A percentile compares a stretch with the other conserved stretches of the same genome.
Conservation (phyloP, 2,113 vertebrate species). For the Meriones unguiculatus region DNA sequence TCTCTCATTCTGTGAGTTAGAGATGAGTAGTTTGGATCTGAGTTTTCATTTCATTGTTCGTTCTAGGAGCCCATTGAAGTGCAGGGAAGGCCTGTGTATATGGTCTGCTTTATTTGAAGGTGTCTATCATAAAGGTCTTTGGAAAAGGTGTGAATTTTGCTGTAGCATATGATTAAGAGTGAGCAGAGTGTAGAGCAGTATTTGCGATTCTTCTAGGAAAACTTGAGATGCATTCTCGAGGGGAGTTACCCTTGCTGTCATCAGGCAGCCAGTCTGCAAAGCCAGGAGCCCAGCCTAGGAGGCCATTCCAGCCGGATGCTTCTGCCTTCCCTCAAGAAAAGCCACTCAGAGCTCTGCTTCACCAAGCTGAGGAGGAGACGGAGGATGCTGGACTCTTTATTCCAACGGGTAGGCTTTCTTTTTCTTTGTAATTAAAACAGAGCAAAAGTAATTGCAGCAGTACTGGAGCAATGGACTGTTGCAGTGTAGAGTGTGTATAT, state of each 20-base stretch:
- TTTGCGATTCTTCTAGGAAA: constrained; percentile 78
- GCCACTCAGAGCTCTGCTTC: not conserved
- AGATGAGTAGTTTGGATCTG: not conserved
- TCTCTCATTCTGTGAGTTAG: constrained; percentile 10
- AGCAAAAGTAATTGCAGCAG: not conserved
- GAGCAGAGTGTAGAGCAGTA: constrained; percentile 9
- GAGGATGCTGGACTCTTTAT: constrained; percentile 84
- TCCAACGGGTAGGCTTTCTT: constrained; percentile 80
- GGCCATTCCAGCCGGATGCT: constrained; percentile 45
- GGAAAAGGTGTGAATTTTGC: not conserved
- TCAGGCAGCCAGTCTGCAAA: constrained; percentile 20
- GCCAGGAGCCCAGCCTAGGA: constrained; percentile 56
- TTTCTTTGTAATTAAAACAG: not conserved
- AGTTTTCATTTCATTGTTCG: constrained; percentile 2
- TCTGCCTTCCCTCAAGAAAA: constrained; percentile 58
- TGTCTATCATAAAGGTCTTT: not conserved
- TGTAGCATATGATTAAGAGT: not conserved
- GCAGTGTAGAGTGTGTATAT: not conserved
- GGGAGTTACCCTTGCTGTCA: constrained; percentile 50
- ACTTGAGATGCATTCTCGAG: constrained; percentile 62
- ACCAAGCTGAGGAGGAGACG: constrained; percentile 77
- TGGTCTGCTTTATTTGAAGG: not conserved
- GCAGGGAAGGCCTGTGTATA: not conserved
- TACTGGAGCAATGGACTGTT: not conserved
- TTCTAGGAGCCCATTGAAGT: not conserved